Evolutionary conservation across 2,888 invertebrate species (phyloP), one percentile per base, ranked within the genome.

Genomic region (Theretra japonica): DNA sequence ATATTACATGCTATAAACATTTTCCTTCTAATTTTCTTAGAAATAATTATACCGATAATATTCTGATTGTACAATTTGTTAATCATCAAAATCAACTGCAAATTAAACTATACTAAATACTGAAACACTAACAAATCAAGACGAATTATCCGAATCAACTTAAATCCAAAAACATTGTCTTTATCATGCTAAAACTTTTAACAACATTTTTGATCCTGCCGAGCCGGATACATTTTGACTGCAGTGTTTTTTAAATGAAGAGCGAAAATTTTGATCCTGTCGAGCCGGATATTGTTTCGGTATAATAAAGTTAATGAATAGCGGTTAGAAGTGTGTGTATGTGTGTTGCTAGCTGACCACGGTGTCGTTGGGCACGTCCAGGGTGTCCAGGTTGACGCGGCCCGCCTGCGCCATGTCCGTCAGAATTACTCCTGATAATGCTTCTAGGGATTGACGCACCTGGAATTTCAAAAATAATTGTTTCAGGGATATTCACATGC

Each of bases 371-470:
- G 93, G 91, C 8, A 89, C 82, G 73, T 91, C 90, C 3, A 82
- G 71, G 75, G 83, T 83, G 73, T 91, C 90, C 3, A 82, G 71
- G 76, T 83, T 83, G 0, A 83, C 74, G 7, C 80, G 76, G 28
- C 77, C 76, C 56, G 77, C 77, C 28, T 95, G 93, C 71, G 86
- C 86, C 88, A 93, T 88, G 75, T 94, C 94, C 0, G 92, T 88
- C 25, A 94, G 75, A 76, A 96, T 96, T 75, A 97, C 95, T 78
- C 96, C 96, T 28, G 97, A 97, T 77, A 97, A 90, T 69, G 97
- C 96, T 91, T 97, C 97, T 84, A 97, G 89, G 72, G 97, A 97
- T 88, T 97, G 96, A 75, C 97, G 96, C 74, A 97, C 97, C 97
- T 97, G 89, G 3, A 93, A 92, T 73, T 73, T 50, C 75, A 48